Evolutionary conservation across 2,888 invertebrate species (phyloP).

Genomic region (Amphimallon solstitiale): DNA sequence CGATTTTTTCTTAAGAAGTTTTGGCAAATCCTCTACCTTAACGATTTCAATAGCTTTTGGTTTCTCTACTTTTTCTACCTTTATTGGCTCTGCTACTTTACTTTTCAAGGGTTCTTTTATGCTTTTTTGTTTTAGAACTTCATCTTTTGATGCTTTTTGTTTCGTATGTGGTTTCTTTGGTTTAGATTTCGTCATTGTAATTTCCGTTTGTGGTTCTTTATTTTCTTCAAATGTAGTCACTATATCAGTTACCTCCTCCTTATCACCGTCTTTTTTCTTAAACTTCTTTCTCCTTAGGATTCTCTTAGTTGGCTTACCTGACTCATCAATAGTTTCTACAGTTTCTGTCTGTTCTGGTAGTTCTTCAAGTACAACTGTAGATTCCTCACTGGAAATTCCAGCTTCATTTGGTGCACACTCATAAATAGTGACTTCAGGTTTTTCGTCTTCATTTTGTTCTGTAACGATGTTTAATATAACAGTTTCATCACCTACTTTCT

Average conservation of each 20-base stretch:
- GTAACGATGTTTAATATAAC: constrained; percentile 48
- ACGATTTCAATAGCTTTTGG: constrained; percentile 69
- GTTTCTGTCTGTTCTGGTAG: constrained; percentile 52
- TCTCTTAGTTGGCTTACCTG: constrained; percentile 43
- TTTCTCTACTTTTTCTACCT: constrained; percentile 60
- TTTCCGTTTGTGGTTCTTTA: constrained; percentile 52
- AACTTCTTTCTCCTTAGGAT: constrained; percentile 59
- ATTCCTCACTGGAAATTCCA: constrained; percentile 57
- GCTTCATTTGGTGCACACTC: constrained; percentile 50
- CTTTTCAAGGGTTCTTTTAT: constrained; percentile 37
- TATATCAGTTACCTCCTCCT: constrained; percentile 60
- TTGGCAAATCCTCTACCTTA: constrained; percentile 66
- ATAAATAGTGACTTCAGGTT: constrained; percentile 47
- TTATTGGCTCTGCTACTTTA: constrained; percentile 35
- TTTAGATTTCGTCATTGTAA: constrained; percentile 43
- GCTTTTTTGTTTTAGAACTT: constrained; percentile 23
- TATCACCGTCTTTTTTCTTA: constrained; percentile 58
- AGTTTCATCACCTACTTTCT: constrained; percentile 47
- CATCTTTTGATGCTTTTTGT: constrained; percentile 36
- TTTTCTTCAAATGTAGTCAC: constrained; percentile 53
- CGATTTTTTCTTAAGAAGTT: constrained; percentile 64
- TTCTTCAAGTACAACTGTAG: constrained; percentile 44
- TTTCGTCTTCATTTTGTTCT: constrained; percentile 43
- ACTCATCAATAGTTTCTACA: constrained; percentile 41
- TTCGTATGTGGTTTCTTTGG: constrained; percentile 42